phyloP scores from a whole-genome alignment of 2,113 vertebrate species.

The Falcunculus frontatus region DNA sequence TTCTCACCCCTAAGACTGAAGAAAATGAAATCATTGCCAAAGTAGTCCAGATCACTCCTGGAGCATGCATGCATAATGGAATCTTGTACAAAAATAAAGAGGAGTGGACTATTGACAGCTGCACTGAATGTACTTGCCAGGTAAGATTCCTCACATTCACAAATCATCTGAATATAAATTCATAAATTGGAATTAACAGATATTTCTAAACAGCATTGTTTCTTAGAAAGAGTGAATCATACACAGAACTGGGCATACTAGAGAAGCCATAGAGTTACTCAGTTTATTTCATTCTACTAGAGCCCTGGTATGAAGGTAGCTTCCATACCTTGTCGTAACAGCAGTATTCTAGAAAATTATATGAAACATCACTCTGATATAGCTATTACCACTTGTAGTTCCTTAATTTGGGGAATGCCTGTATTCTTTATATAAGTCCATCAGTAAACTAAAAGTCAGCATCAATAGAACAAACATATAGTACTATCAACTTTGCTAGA shows the following conservation, averaged over 20 bases:
- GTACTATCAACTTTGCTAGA: neutral
- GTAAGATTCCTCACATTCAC: slow-evolving; percentile 59
- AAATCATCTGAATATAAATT: neutral
- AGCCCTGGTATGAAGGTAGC: neutral
- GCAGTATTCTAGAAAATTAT: neutral
- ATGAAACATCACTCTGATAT: neutral
- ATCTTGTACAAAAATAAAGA: slow-evolving; percentile 83
- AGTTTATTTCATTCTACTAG: neutral
- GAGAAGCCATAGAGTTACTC: neutral
- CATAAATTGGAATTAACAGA: neutral
- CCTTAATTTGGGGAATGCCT: neutral
- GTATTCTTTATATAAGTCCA: neutral
- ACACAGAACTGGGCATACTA: neutral
- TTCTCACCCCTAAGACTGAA: slow-evolving; percentile 69
- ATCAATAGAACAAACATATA: neutral
- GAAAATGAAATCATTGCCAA: slow-evolving; percentile 74
- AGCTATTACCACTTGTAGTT: neutral
- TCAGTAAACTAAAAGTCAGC: neutral
- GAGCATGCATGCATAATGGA: slow-evolving; percentile 87
- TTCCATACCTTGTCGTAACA: neutral
- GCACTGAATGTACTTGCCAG: slow-evolving; percentile 96
- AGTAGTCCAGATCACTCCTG: slow-evolving; percentile 70
- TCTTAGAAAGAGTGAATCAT: neutral
- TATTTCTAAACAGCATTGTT: neutral
- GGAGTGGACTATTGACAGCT: slow-evolving; percentile 94